Base-by-base conservation (phyloP, 2,113 vertebrate genomes). In the Bombycilla garrulus region DNA sequence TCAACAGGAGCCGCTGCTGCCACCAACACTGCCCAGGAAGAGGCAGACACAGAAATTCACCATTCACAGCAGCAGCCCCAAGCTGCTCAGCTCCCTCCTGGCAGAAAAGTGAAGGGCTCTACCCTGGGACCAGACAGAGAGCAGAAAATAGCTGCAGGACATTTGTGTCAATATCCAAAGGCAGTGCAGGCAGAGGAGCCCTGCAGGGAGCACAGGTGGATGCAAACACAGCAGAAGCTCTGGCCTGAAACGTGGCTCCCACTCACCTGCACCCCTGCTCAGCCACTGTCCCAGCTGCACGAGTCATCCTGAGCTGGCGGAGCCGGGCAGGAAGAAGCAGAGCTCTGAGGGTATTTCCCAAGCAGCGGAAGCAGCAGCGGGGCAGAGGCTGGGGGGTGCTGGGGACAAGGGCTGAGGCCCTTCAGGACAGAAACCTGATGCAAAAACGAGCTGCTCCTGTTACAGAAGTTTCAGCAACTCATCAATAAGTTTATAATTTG, bases 111-210 rank as follows among this genome's bases (percentile, higher is more conserved):
- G 42, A 51, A 36, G 31, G 40, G 51, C 28, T 36, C 40, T 21
- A 2, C 20, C 33, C 44, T 8, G 38, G 1, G 13, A 35, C 2
- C 31, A 62, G 42, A n/a, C 1, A 42, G 20, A 48, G 23, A 57
- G 33, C 69, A 14, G 42, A 12, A 8, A 21, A 42, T 28, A 53
- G 58, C n/a, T 10, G 50, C 31, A 78, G 42, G 29, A 1, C 2
- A 1, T 13, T 8, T 25, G 25, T n/a, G 71, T 12, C 20, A 15
- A 24, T 0, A 4, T 0, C 31, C 47, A 38, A 15, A 38, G 26
- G 69, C 51, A 58, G 36, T 0, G 25, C 19, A 8, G 69, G 47
- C 72, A 50, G 36, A 58, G 84, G 38, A 20, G 2, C 42, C 69
- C 58, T 4, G 33, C 38, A 38, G 12, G 38, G 38, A 38, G 38